These are phyloP conservation scores for Radopholus similis DNA, from an alignment of 1,140 invertebrate genomes.

Conservation along the genomic window DNA sequence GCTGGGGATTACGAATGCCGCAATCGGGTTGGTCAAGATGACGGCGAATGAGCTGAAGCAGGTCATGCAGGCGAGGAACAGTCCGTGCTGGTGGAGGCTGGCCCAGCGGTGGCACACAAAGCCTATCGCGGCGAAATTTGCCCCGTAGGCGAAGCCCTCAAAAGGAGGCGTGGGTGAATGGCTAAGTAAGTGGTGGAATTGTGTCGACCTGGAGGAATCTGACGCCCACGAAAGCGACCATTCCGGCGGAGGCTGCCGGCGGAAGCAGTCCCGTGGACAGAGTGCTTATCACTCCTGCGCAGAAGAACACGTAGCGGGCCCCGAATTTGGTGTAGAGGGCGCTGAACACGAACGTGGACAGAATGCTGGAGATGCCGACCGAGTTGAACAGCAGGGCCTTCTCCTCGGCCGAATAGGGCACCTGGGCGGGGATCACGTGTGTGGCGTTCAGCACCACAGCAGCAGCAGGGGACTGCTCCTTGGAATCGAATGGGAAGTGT, in stretches of 20 bases:
- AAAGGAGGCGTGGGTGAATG: constrained; percentile 14
- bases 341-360: constrained; percentile 36
- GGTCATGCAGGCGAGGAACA: constrained; percentile 27
- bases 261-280: constrained; percentile 26
- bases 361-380: constrained; percentile 23
- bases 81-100: constrained; percentile 28
- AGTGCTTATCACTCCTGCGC: constrained; percentile 25
- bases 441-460: no score
- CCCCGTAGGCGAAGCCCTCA: constrained; percentile 31
- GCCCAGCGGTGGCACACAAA: constrained; percentile 41
- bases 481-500: no score
- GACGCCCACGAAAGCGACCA: constrained; percentile 17
- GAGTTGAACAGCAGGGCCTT: not conserved
- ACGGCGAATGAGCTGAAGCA: constrained; percentile 2
- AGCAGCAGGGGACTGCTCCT: no score
- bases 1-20: not conserved
- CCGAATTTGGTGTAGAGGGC: constrained; percentile 31
- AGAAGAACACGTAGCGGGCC: constrained; percentile 30
- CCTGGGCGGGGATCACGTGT: not conserved
- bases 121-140: constrained; percentile 40
- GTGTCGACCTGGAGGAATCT: not conserved
- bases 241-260: constrained; percentile 21
- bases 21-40: constrained; percentile 1
- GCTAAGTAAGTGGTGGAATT: not conserved
- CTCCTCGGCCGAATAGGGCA: not conserved